Evolutionary conservation across 1,140 invertebrate species (phyloP), one percentile per base, ranked within the genome.

Genomic region (Tetragonula clypearis): DNA sequence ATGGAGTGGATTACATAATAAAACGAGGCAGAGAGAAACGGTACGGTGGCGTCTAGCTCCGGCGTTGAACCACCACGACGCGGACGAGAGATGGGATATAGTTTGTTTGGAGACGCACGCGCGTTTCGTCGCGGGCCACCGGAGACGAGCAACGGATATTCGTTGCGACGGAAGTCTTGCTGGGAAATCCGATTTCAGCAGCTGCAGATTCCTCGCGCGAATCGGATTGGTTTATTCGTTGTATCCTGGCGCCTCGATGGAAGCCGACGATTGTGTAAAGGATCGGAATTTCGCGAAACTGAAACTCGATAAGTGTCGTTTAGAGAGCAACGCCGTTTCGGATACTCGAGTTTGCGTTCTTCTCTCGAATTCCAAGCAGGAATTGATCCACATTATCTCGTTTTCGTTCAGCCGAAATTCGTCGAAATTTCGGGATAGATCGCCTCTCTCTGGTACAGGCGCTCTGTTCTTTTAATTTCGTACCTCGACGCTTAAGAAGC

Each of bases 1-100:
- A 85, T 74, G 71, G 71, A 81, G 78, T 68, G 58, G 71, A 85
- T 85, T 85, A 68, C 58, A 85, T 66, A 74, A 85, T 80, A 73
- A 81, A 75, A 75, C 66, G 60, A 56, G 60, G 53, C 19, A 23
- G 69, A 78, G 72, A 65, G 81, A 69, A 82, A 80, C 19, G 56
- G 17, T 53, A 15, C 9, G 26, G 19, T 23, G 53, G 26, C 77
- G 49, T 12, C 49, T 30, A 30, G 26, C 17, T 53, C 41, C 17
- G 56, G 17, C 23, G 35, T 23, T 17, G n/a, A 21, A 71, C 62
- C 26, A 14, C 21, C 21, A 23, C 12, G 58, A 78, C 19, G 35
- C 41, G 6, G 55, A n/a, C 6, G 30, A 26, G 17, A 17, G 35
- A 30, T 17, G 23, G 0, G 1, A 5, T 49, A 21, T 30, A 9